phyloP scores from a whole-genome alignment of 2,797 vertebrate species.

The Falco cherrug region DNA sequence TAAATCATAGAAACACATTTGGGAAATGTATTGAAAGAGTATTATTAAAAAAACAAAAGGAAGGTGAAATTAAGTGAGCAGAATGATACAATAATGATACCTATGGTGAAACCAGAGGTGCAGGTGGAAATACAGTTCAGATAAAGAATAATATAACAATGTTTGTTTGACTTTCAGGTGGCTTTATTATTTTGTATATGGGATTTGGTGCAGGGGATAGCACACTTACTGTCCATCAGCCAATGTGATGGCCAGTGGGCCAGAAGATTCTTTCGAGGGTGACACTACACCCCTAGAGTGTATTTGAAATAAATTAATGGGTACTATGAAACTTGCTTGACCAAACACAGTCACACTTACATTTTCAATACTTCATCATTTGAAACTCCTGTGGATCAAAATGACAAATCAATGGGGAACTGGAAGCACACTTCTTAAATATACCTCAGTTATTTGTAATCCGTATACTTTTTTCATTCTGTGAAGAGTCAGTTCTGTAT shows the following conservation, averaged over 20 bases:
- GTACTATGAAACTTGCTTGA: not conserved
- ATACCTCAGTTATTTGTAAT: not conserved
- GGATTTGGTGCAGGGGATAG: not conserved
- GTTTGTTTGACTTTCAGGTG: not conserved
- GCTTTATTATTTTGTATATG: not conserved
- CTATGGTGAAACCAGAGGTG: not conserved
- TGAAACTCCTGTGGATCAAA: conserved; percentile 42
- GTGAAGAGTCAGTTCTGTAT: not conserved
- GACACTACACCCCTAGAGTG: not conserved
- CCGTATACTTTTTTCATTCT: not conserved
- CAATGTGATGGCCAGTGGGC: not conserved
- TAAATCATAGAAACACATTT: not conserved
- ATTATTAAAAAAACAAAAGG: not conserved
- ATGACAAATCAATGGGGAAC: not conserved
- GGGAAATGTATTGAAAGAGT: not conserved
- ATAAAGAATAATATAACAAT: not conserved
- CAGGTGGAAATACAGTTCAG: not conserved
- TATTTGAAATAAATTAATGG: conserved; percentile 7
- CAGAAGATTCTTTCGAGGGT: conserved; percentile 32
- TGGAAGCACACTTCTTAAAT: not conserved
- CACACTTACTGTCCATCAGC: not conserved
- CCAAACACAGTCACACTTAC: conserved; percentile 48
- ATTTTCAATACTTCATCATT: conserved; percentile 2
- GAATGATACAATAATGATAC: not conserved
- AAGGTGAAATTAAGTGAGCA: not conserved